phyloP scores from a whole-genome alignment of 2,113 vertebrate genomes.

The Guaruba guarouba region DNA sequence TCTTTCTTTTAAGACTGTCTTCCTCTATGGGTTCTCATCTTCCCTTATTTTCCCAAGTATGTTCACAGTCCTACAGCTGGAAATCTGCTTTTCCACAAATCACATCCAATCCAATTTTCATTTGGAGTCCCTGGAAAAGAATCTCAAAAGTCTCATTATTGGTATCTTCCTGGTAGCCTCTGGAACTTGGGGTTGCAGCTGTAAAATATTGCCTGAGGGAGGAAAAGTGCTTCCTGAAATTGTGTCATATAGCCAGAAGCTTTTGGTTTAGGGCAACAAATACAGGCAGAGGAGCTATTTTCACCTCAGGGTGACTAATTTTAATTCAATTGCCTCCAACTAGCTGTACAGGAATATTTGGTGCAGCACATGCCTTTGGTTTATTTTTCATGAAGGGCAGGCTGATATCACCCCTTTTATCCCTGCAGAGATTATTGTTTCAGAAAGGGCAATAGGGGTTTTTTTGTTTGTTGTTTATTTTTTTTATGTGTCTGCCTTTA shows the following conservation, averaged over 20 bases:
- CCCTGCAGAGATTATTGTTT: neutral
- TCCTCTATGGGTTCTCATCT: neutral
- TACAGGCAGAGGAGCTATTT: neutral
- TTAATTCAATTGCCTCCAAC: neutral
- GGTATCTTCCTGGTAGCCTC: neutral
- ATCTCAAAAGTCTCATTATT: neutral
- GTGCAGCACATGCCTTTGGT: neutral
- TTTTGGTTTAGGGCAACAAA: neutral
- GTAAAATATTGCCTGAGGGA: neutral
- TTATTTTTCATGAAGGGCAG: conserved; percentile 21
- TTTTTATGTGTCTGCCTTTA: neutral
- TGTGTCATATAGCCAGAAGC: neutral
- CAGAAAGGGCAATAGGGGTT: neutral
- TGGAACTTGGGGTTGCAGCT: neutral
- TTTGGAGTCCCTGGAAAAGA: neutral
- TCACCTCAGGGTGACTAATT: neutral
- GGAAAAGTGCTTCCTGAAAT: neutral
- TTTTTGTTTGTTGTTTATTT: fast-evolving
- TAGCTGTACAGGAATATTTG: neutral
- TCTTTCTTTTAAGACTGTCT: neutral
- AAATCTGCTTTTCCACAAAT: neutral
- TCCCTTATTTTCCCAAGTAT: neutral
- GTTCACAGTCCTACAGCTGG: neutral
- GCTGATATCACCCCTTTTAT: neutral
- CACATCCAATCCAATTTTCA: neutral